Evolutionary conservation across 2,797 vertebrate species (phyloP), one percentile per base, ranked within the genome.

Genomic region (Limnodromus scolopaceus): DNA sequence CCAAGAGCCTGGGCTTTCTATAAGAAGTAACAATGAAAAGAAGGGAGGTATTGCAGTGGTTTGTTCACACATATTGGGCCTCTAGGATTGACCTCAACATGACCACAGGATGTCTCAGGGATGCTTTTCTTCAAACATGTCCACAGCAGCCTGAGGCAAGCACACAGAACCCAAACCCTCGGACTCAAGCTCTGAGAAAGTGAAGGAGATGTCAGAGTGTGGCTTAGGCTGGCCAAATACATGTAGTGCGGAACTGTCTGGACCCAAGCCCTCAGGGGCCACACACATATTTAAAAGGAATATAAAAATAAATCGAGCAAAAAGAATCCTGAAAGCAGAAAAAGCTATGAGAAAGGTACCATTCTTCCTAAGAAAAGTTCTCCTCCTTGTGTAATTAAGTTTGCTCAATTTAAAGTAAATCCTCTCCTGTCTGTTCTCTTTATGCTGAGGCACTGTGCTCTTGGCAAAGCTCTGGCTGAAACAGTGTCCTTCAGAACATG

Each of bases 381-480:
- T 87, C 34, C 28, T 77, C 27, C 17, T 68, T 90, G 49, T 94
- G n/a, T 88, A 86, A 95, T 94, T 92, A 94, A 93, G 18, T 76
- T 92, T 6, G 3, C 58, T 93, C 39, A 46, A 68, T 93, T 95
- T 95, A 55, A 92, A 84, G 72, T 79, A 86, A 95, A 90, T 63
- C 48, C 46, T 86, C 36, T 83, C 70, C 64, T 92, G 57, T 90
- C 94, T 93, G 6, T 81, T 92, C 85, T 81, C 25, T 78, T 94
- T 88, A 76, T 57, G 72, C 11, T 72, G 72, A 88, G 51, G n/a
- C 0, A 1, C 28, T 76, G 30, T 48, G 76, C 7, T 5, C 41
- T 92, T 69, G 61, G 41, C 30, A 74, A 82, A 54, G 25, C 65
- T 91, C 30, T 61, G 75, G 46, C 61, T 86, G 79, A 66, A 79